These are phyloP conservation scores for Cyanoliseus patagonus DNA, from an alignment of 2,113 vertebrate species.

Conservation along the genomic window DNA sequence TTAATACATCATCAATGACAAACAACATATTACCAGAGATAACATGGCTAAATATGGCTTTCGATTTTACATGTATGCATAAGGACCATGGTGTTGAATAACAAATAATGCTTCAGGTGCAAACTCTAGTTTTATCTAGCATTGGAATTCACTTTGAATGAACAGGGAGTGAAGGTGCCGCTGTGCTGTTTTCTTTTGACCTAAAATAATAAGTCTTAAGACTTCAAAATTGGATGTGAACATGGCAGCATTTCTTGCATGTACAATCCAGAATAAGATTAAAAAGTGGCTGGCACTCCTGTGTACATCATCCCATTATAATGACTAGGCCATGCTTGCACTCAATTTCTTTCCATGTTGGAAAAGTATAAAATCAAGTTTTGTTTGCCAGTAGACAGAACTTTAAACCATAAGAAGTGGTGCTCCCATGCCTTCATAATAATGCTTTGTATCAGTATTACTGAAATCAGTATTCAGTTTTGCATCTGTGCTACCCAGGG, in stretches of 20 bases:
- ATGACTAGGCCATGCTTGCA: too few relatives aligned
- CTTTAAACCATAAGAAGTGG: neutral
- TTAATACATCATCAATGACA: neutral
- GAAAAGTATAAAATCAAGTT: neutral
- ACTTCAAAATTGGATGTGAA: neutral
- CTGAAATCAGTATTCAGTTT: neutral
- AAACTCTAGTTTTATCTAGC: neutral
- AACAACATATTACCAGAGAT: neutral
- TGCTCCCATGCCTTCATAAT: neutral
- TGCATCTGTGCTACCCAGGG: neutral
- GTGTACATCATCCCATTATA: too few relatives aligned
- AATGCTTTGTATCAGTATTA: neutral
- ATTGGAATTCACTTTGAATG: neutral
- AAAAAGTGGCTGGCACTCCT: neutral
- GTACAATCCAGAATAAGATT: neutral
- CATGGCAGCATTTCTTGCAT: neutral
- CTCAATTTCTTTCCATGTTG: neutral
- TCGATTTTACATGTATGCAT: neutral
- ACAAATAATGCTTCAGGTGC: neutral
- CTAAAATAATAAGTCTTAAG: neutral
- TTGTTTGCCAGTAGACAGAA: neutral
- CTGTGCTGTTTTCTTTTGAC: neutral
- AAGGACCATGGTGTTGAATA: neutral
- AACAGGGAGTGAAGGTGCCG: neutral
- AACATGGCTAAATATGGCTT: accelerated